Conservation (phyloP, 2,888 invertebrate genomes). For the Sthenelais limicola region DNA sequence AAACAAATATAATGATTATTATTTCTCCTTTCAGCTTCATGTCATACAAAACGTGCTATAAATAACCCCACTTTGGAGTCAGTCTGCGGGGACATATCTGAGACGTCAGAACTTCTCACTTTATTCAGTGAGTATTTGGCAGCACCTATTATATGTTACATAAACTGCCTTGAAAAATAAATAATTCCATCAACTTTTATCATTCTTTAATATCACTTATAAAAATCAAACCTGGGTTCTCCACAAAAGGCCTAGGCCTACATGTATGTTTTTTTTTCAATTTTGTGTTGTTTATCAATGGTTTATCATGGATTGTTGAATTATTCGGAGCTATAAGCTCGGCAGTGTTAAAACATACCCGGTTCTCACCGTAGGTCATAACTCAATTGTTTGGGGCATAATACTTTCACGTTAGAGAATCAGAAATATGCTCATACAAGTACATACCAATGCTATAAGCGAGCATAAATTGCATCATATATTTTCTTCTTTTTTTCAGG, state of each 20-base stretch:
- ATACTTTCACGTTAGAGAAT: too few species aligned
- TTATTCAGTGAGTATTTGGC: conserved; percentile 53
- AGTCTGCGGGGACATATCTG: conserved; percentile 45
- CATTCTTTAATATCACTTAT: too few species aligned
- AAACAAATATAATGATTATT: background rate
- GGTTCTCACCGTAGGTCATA: too few species aligned
- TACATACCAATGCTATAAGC: too few species aligned
- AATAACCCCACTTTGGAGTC: conserved; percentile 20
- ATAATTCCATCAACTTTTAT: background rate
- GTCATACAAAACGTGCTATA: background rate
- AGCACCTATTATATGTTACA: background rate
- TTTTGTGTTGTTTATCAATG: conserved; percentile 1
- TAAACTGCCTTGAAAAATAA: background rate
- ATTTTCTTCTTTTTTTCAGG: conserved; percentile 52
- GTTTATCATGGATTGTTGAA: too few species aligned
- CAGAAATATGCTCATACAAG: too few species aligned
- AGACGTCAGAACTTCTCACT: conserved; percentile 48
- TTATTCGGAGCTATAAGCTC: too few species aligned
- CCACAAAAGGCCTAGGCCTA: too few species aligned
- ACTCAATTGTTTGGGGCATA: too few species aligned
- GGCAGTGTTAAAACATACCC: too few species aligned
- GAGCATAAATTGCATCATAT: background rate
- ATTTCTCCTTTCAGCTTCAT: conserved; percentile 33
- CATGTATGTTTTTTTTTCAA: background rate
- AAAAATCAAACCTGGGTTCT: too few species aligned